Evolutionary conservation across 2,797 vertebrate species (phyloP), one percentile per base, ranked within the genome.

Genomic region (Odontamblyopus rebecca): DNA sequence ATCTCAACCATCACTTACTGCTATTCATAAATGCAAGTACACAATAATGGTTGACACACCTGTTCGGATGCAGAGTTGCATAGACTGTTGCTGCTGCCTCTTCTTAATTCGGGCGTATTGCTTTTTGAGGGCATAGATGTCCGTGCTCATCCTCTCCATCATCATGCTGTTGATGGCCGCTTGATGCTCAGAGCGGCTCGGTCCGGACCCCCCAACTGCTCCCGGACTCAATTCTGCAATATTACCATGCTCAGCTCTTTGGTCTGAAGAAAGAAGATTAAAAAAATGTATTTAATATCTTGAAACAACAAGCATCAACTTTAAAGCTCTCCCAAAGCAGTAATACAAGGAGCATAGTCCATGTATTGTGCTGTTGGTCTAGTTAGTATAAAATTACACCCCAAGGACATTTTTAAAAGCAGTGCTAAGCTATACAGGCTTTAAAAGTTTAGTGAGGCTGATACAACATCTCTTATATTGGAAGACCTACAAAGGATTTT

Each of bases 121-220:
- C 81, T 94, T 95, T 89, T 96, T 97, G 72, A 99, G 93, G 0
- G 97, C 97, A 0, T 86, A 93, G 90, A 99, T 98, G 83, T 99
- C 98, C 0, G 96, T 99, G 88, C 95, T 99, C 98, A 99, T 99
- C 5, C 98, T 94, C 73, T 99, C 98, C 96, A 95, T 95, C 97
- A 99, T 97, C 98, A 99, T 98, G 79, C 97, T 97, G 93, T 98
- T 99, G 85, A 98, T 96, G n/a, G 95, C 95, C 0, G 96, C 96
- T 4, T 97, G 96, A 81, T 98, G 97, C 56, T 99, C 97, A 0
- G 94, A 95, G 62, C 67, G 81, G 29, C 94, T 92, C 19, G 93
- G 92, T 73, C 95, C 90, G 0, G 93, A 94, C 67, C 93, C 95
- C 0, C 67, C 63, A 0, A 54, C 95, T 88, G 61, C 95, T 54